Evolutionary conservation across 1,140 invertebrate genomes (phyloP), one percentile per base, ranked within the genome.

Genomic region (Notospermus geniculatus): DNA sequence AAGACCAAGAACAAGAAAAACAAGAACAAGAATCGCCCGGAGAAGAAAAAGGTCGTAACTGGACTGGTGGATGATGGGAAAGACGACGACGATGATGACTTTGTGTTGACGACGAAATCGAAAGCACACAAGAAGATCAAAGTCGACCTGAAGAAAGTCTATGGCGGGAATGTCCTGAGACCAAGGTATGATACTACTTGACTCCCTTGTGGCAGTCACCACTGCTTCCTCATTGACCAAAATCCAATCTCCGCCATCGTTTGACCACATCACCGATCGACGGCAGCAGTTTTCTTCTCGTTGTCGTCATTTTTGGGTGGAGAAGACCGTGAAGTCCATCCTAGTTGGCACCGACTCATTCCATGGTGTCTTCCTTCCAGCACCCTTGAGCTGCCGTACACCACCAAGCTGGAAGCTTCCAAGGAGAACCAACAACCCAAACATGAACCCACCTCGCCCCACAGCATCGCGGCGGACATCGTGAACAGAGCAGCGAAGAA

Each of bases 41-140:
- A 61, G 2, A 61, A 56, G 25, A 11, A 19, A 9, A 28, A 11
- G 39, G 45, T 19, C 25, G 27, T 2, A 25, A 27, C 25, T 22
- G 19, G 28, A 17, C 19, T 32, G 17, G 59, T 60, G 46, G 72
- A 73, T 32, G 58, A 69, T 27, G 68, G 66, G 19, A 55, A 30
- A 56, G 32, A 29, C 45, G 64, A 67, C 43, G 72, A 75, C 63
- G 74, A 78, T 57, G 72, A 72, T 39, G 78, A 79, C 43, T 83
- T 82, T 75, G 75, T 78, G 63, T 57, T 83, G 52, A 82, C 75
- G 22, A 80, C 80, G 28, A 82, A 81, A 68, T 78, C 78, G 22
- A 78, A 77, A 66, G 77, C 75, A 32, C 77, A 82, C 66, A 80
- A 78, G 56, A 80, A 75, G 61, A 74, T 81, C 25, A 77, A 80